A percentile compares a stretch with the other conserved stretches of the same genome.
phyloP scores from a whole-genome alignment of 2,113 vertebrate species.

The Silurus asotus region DNA sequence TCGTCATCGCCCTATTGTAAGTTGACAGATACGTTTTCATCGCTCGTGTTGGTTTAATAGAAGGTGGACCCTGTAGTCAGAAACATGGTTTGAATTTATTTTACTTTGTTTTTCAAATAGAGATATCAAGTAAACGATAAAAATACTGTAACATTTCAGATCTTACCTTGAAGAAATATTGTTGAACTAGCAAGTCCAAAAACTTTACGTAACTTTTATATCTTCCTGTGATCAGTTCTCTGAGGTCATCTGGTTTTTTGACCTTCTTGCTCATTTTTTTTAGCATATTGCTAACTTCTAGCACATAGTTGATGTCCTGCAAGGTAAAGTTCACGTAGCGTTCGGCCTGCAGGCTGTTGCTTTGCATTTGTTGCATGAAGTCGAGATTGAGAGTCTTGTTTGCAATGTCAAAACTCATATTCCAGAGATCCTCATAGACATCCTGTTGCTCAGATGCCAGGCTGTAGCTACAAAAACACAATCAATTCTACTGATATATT shows the following conservation, averaged over 20 bases:
- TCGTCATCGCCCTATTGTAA: constrained; percentile 28
- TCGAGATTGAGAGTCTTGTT: neutral
- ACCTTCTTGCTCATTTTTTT: constrained; percentile 24
- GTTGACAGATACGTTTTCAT: constrained; percentile 35
- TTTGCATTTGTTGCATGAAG: constrained; percentile 47
- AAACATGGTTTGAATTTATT: neutral
- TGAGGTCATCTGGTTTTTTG: neutral
- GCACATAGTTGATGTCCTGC: constrained; percentile 46
- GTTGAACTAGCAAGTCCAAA: neutral
- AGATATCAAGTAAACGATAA: neutral
- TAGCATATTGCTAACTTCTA: constrained; percentile 42
- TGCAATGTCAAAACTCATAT: constrained; percentile 37
- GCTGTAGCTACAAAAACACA: neutral
- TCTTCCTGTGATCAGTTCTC: constrained; percentile 23
- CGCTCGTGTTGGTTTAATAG: constrained; percentile 30
- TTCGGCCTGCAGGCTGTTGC: constrained; percentile 43
- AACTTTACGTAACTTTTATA: constrained; percentile 25
- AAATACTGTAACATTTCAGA: neutral
- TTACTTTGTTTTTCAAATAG: neutral
- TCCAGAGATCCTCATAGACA: constrained; percentile 50
- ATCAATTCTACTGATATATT: neutral
- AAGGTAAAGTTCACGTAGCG: constrained; percentile 45
- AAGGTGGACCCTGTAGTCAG: constrained; percentile 22
- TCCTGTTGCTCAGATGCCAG: constrained; percentile 1
- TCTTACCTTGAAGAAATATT: constrained; percentile 48